phyloP scores from a whole-genome alignment of 1,140 invertebrate species.

The Dendrolimus kikuchii region DNA sequence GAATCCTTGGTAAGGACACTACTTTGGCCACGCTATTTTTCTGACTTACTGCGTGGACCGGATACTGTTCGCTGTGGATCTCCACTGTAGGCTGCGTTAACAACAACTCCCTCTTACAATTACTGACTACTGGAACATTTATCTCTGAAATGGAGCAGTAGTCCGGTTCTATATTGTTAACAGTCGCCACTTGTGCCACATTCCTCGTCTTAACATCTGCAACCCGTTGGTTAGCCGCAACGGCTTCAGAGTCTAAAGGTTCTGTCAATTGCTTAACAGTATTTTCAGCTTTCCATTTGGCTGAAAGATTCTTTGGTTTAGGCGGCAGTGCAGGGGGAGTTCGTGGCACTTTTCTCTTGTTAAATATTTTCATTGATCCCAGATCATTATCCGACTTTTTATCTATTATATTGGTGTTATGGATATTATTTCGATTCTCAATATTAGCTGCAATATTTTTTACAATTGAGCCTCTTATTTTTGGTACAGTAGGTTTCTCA shows the following conservation, averaged over 20 bases:
- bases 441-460: conserved; percentile 75
- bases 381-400: conserved; percentile 41
- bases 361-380: conserved; percentile 62
- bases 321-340: conserved; percentile 80
- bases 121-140: conserved; percentile 75
- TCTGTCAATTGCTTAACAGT: conserved; percentile 52
- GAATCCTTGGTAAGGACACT: conserved; percentile 57
- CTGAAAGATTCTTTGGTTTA: conserved; percentile 78
- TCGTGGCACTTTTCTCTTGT: conserved; percentile 73
- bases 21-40: conserved; percentile 63
- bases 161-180: conserved; percentile 72
- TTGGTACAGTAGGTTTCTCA: conserved; percentile 43
- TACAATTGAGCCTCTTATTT: conserved; percentile 63
- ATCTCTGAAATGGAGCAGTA: conserved; percentile 78
- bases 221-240: conserved; percentile 77
- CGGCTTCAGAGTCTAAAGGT: conserved; percentile 74
- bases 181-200: conserved; percentile 63
- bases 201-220: conserved; percentile 72
- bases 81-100: conserved; percentile 68
- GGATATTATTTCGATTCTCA: conserved; percentile 72
- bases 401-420: conserved; percentile 24
- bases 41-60: conserved; percentile 46
- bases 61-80: conserved; percentile 67
- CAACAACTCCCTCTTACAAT: conserved; percentile 66
- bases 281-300: conserved; percentile 73